Percentiles rank a stretch among this genome's conserved stretches.
Evolutionary conservation across 2,888 invertebrate genomes (phyloP).

Genomic region (Thumatha senex): DNA sequence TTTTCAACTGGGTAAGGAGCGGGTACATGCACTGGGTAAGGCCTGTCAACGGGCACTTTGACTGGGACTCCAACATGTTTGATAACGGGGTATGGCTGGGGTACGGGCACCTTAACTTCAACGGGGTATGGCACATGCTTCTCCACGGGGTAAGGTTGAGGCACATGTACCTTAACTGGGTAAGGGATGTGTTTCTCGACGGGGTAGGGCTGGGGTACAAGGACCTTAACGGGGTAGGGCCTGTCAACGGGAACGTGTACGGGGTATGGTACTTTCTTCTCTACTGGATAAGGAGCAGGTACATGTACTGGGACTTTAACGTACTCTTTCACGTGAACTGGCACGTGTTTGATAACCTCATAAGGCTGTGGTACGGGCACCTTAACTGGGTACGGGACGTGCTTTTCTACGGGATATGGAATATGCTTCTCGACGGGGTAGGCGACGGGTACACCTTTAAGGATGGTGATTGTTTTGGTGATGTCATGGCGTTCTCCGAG

Average conservation of each 20-base stretch:
- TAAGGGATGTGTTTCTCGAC: conserved; percentile 90
- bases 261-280: conserved; percentile 89
- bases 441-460: conserved; percentile 86
- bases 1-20: conserved; percentile 85
- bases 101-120: conserved; percentile 88
- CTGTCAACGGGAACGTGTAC: conserved; percentile 88
- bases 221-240: conserved; percentile 91
- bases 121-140: conserved; percentile 89
- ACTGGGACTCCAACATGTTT: conserved; percentile 86
- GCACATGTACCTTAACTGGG: conserved; percentile 90
- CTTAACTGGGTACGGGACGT: conserved; percentile 86
- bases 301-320: conserved; percentile 91
- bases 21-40: conserved; percentile 87
- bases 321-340: conserved; percentile 89
- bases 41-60: conserved; percentile 87
- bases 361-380: conserved; percentile 88
- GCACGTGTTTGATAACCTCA: conserved; percentile 87
- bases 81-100: conserved; percentile 88
- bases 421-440: conserved; percentile 86
- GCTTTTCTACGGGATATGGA: conserved; percentile 86
- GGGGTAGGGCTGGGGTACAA: conserved; percentile 91
- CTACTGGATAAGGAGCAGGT: conserved; percentile 90
- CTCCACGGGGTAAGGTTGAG: conserved; percentile 90
- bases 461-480: conserved; percentile 86
- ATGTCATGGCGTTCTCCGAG: conserved; percentile 78